Percentiles rank a stretch among this genome's conserved stretches.
phyloP scores from a whole-genome alignment of 2,113 vertebrate genomes.

The Hirundichthys speculiger region DNA sequence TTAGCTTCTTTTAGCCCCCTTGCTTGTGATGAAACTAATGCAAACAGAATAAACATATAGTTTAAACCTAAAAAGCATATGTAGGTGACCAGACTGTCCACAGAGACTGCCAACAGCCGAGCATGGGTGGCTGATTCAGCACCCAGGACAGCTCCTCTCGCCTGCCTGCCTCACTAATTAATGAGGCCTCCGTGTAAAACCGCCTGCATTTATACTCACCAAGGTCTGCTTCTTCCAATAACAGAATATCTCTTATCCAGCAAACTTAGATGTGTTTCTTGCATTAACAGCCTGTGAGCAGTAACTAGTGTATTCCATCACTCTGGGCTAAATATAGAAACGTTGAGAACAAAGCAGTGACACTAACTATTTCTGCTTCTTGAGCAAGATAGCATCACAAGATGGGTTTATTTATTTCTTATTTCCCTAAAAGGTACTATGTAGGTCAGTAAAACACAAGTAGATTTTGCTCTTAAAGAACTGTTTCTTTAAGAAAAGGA shows the following conservation, averaged over 20 bases:
- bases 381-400: conserved; percentile 4
- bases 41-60: neutral
- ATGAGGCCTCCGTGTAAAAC: conserved; percentile 15
- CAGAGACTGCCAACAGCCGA: conserved; percentile 29
- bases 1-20: neutral
- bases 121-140: conserved; percentile 68
- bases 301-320: conserved; percentile 7
- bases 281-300: conserved; percentile 23
- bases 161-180: conserved; percentile 29
- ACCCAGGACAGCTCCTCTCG: conserved; percentile 65
- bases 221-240: conserved; percentile 24
- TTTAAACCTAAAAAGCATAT: conserved; percentile 7
- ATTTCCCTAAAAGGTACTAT: too few species aligned
- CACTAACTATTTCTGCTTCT: conserved; percentile 27
- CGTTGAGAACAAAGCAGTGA: conserved; percentile 32
- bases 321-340: conserved; percentile 46
- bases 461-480: too few species aligned
- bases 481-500: too few species aligned
- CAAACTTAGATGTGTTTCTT: conserved; percentile 15
- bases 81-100: conserved; percentile 3
- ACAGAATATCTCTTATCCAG: conserved; percentile 14
- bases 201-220: conserved; percentile 7
- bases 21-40: neutral
- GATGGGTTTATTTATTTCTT: neutral
- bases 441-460: too few species aligned